Base-by-base conservation (phyloP, 1,140 invertebrate species). In the Conopomorpha cramerella region DNA sequence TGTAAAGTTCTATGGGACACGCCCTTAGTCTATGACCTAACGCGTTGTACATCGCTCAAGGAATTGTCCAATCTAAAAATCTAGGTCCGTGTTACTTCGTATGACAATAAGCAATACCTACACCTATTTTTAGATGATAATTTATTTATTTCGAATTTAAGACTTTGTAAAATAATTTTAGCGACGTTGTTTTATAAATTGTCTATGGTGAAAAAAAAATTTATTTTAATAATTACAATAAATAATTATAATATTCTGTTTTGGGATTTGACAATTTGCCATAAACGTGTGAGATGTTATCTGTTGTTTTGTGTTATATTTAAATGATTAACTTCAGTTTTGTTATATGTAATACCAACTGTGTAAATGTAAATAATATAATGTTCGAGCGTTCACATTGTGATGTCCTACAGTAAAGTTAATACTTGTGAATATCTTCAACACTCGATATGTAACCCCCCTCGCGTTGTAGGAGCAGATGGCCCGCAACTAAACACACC, bases 121-220 rank as follows among this genome's bases (percentile, higher is more conserved):
- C 4, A 11, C 3, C 53, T 46, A 59, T 55, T 61, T 50, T 19
- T 67, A 70, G 63, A 62, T 36, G 55, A 53, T 68, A 54, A 72
- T 70, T 74, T 72, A 74, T 74, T 74, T 74, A 72, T 74, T 74
- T 71, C 55, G 67, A 55, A 68, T 52, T 76, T 68, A 29, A 57
- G 65, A 63, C 55, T 66, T 70, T 70, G 66, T 74, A 70, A 74
- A 61, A 62, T 65, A 68, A 23, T 23, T 23, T 4, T 66, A 62
- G 59, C 53, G 54, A 56, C 56, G 60, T 68, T 70, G 62, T 68
- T 62, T 73, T 73, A 66, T 67, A 60, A 54, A 70, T 65, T 70
- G 65, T 70, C 65, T 73, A 70, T 26, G 30, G 18, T 23, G 56
- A 51, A 46, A 41, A 59, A 14, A 3, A 14, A 17, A 16, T 16